Evolutionary conservation across 1,140 invertebrate genomes (phyloP), one percentile per base, ranked within the genome.

Genomic region (Zaprionus gabonicus): DNA sequence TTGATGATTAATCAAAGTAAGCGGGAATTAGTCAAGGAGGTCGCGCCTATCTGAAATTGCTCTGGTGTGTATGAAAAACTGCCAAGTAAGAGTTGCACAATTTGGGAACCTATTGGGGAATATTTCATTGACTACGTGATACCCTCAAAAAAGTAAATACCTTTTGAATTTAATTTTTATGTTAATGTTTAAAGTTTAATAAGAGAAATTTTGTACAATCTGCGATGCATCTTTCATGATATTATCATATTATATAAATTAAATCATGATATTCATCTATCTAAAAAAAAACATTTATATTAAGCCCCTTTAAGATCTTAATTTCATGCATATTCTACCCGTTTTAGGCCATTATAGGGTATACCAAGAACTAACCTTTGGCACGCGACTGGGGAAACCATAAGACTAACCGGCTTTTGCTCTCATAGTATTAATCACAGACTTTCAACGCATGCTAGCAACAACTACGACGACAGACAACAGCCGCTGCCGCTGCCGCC

Each of bases 371-470:
- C 71, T 57, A 38, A 68, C 25, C 75, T 69, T 77, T 86, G 82
- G 84, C 84, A 88, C 84, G 84, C 85, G 84, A 49, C 84, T 31
- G 70, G 60, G 60, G 36, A 58, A 75, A 72, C 69, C 49, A 66
- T 49, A 71, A 62, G 41, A 41, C 78, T 73, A 86, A 90, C 86
- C 85, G 86, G 82, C 82, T 90, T 82, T 84, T 74, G 57, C 44
- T 51, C 67, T 69, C 77, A 51, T 64, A 59, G 58, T 76, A 88
- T 90, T 81, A 79, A 90, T 81, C 78, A 80, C 69, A 44, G 67
- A 84, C 80, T 81, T 87, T 78, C 80, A 78, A 75, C 76, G 74
- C 58, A 78, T 60, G 56, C 69, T 70, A 65, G 38, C 60, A 31
- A 36, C 46, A 71, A 17, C 57, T 34, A 28, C 56, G 57, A n/a